Evolutionary conservation across 2,888 invertebrate species (phyloP).

Genomic region (Lochmaea capreae): DNA sequence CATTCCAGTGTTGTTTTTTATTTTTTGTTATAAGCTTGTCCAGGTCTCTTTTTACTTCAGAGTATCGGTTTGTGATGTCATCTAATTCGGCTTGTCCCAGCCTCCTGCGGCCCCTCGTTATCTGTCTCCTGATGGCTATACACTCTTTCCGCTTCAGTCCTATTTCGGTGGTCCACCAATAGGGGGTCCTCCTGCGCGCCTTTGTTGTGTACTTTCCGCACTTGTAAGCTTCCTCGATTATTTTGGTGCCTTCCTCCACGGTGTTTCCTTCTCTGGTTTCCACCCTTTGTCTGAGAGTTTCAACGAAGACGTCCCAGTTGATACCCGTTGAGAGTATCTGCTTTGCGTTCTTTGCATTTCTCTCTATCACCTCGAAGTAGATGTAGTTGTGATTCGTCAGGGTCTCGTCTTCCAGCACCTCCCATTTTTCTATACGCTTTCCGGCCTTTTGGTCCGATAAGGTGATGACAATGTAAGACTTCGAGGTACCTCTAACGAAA

Average conservation of each 20-base stretch:
- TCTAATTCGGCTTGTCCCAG: no score
- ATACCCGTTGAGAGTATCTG: not conserved
- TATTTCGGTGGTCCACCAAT: not conserved
- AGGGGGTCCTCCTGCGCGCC: not conserved
- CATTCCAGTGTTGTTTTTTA: not conserved
- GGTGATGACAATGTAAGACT: slow-evolving; percentile 8
- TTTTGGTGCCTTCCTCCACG: not conserved
- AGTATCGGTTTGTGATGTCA: not conserved
- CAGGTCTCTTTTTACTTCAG: not conserved
- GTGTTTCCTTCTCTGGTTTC: not conserved
- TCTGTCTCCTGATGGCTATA: no score
- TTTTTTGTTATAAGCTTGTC: not conserved
- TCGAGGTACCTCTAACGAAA: slow-evolving; percentile 5
- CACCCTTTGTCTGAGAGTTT: not conserved
- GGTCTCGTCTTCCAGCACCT: slow-evolving; percentile 8
- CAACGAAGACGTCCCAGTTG: not conserved
- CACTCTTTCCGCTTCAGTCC: not conserved
- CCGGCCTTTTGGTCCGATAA: not conserved
- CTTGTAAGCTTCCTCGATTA: not conserved
- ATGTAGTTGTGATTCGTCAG: slow-evolving; percentile 2
- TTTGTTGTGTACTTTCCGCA: not conserved
- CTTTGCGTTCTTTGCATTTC: not conserved
- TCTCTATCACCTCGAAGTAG: not conserved
- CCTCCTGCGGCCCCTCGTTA: no score
- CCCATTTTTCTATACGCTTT: slow-evolving; percentile 2